Evolutionary conservation across 2,888 invertebrate genomes (phyloP).

Genomic region (Cremastobaeus sp.): DNA sequence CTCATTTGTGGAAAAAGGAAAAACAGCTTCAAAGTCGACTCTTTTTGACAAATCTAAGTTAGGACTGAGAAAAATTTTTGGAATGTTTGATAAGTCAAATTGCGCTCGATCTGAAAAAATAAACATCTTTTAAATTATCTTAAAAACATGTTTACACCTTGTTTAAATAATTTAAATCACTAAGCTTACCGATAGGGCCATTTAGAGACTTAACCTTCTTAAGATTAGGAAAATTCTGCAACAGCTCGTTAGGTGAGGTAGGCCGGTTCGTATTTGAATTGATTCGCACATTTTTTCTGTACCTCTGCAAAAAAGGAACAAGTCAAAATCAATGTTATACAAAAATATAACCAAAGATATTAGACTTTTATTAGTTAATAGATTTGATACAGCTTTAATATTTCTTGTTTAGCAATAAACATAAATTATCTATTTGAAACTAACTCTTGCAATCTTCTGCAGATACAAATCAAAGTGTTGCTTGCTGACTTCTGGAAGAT

Average conservation of each 20-base stretch:
- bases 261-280: slow-evolving; percentile 73
- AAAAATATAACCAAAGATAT: slow-evolving; percentile 1
- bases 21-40: slow-evolving; percentile 90
- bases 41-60: slow-evolving; percentile 88
- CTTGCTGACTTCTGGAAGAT: slow-evolving; percentile 89
- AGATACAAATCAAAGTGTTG: slow-evolving; percentile 93
- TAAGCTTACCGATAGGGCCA: slow-evolving; percentile 12
- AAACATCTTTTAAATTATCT: background rate
- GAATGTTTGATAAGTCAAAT: slow-evolving; percentile 84
- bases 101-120: slow-evolving; percentile 78
- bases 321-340: background rate
- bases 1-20: slow-evolving; percentile 84
- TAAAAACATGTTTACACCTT: slow-evolving; percentile 7
- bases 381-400: too few relatives aligned
- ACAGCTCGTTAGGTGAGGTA: slow-evolving; percentile 73
- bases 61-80: slow-evolving; percentile 90
- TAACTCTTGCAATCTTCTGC: slow-evolving; percentile 83
- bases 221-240: slow-evolving; percentile 78
- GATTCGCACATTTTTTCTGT: slow-evolving; percentile 79
- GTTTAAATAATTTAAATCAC: slow-evolving; percentile 1
- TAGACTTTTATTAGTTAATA: too few relatives aligned
- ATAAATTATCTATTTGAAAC: slow-evolving; percentile 1
- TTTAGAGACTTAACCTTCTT: slow-evolving; percentile 76
- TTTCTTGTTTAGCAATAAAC: background rate
- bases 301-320: slow-evolving; percentile 74